Evolutionary conservation across 2,113 vertebrate genomes (phyloP).

Genomic region (Zeus faber): DNA sequence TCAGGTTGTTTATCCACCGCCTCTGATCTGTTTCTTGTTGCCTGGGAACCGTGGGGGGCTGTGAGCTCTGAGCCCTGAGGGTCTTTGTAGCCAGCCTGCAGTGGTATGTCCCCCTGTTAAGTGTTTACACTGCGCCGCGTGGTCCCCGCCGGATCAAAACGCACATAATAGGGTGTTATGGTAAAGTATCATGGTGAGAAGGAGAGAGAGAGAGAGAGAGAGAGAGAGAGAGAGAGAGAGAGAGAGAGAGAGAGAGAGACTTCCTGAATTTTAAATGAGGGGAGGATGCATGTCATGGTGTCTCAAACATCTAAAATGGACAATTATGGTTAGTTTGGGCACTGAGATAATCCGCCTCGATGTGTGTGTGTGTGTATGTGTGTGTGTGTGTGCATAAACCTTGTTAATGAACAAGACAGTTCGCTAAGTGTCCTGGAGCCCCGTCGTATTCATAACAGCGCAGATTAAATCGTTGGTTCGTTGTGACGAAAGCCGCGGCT

Average conservation of each 20-base stretch:
- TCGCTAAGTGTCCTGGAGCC: neutral
- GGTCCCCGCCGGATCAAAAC: no score
- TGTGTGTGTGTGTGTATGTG: neutral
- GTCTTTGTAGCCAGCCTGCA: neutral
- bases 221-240: neutral
- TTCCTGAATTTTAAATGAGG: neutral
- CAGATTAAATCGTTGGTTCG: conserved; percentile 3
- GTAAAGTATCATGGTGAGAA: neutral
- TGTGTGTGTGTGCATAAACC: no score
- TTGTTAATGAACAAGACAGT: neutral
- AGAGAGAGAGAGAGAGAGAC: neutral
- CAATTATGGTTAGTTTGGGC: neutral
- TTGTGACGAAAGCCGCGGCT: neutral
- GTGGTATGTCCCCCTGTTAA: neutral
- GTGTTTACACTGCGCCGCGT: neutral
- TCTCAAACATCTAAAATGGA: neutral
- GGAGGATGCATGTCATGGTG: neutral
- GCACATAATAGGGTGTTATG: neutral
- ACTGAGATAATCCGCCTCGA: neutral
- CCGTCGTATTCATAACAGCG: neutral
- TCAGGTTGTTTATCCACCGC: neutral
- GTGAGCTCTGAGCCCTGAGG: neutral
- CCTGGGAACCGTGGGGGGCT: neutral
- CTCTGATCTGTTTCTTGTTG: neutral
- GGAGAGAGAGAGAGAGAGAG: neutral